These are phyloP conservation scores for Aplysia californica DNA, from an alignment of 1,140 invertebrate species.

Conservation along the genomic window DNA sequence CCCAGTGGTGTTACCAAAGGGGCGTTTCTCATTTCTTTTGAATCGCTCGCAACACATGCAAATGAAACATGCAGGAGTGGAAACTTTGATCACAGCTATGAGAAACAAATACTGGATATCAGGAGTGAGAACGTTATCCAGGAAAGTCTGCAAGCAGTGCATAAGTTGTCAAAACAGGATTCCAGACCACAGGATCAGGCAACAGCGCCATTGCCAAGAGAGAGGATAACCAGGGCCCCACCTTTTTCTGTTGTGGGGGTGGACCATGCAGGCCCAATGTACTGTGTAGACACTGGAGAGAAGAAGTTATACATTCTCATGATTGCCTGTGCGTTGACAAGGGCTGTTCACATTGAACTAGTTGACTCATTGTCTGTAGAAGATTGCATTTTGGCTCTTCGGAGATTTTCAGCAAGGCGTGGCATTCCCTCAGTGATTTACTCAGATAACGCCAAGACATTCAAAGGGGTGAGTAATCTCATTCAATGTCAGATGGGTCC, in stretches of 20 bases:
- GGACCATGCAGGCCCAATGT: slow-evolving; percentile 13
- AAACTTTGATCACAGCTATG: not conserved
- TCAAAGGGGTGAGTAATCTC: not conserved
- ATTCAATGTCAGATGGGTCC: not conserved
- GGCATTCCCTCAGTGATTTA: not conserved
- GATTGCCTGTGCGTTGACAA: slow-evolving; percentile 3
- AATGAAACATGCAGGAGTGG: not conserved
- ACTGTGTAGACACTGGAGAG: not conserved
- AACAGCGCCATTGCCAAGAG: not conserved
- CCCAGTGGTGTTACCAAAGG: slow-evolving; percentile 2
- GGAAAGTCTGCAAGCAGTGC: not conserved
- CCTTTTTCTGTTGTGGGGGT: not conserved
- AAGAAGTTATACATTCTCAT: slow-evolving; percentile 4
- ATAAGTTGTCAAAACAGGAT: slow-evolving; percentile 3
- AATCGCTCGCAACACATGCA: not conserved
- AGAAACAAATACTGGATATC: slow-evolving; percentile 12
- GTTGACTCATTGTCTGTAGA: not conserved
- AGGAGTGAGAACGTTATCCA: not conserved
- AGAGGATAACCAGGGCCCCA: not conserved
- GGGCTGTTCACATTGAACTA: not conserved
- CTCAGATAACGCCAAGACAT: slow-evolving; percentile 2
- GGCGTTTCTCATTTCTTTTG: slow-evolving; percentile 1
- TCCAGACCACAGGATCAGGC: not conserved
- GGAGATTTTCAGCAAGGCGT: not conserved
- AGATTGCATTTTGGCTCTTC: not conserved